phyloP scores from a whole-genome alignment of 2,797 vertebrate species.

The Mionectes olivaceus region DNA sequence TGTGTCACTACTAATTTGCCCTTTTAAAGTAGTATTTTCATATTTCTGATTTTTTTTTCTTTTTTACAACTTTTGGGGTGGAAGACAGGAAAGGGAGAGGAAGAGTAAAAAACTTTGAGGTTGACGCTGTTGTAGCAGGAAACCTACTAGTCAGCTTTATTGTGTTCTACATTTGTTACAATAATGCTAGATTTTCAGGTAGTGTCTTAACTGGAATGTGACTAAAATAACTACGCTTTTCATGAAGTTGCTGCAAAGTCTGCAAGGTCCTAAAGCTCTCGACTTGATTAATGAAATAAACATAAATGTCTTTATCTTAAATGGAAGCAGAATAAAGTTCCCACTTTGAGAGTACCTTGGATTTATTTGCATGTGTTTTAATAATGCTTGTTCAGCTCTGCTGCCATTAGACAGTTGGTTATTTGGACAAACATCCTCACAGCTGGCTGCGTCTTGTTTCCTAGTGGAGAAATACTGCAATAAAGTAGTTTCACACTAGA shows the following conservation, averaged over 20 bases:
- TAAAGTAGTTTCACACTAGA: not conserved
- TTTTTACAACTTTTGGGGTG: not conserved
- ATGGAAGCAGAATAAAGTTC: not conserved
- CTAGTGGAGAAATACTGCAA: not conserved
- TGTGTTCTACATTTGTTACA: not conserved
- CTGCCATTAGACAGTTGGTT: not conserved
- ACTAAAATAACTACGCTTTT: not conserved
- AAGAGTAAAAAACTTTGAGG: not conserved
- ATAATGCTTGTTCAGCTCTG: not conserved
- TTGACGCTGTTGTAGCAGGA: not conserved
- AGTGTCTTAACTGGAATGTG: not conserved
- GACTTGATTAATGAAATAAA: not conserved
- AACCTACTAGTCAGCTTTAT: not conserved
- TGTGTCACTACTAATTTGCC: not conserved
- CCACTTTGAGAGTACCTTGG: not conserved
- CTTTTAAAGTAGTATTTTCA: not conserved
- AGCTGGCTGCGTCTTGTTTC: conserved; percentile 7
- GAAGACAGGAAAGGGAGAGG: not conserved
- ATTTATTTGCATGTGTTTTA: conserved; percentile 11
- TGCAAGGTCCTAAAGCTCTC: not conserved
- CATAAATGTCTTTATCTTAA: not conserved
- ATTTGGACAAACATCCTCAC: conserved; percentile 12
- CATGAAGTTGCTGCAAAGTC: not conserved
- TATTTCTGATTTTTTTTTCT: not conserved
- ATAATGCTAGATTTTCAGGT: not conserved